These are phyloP conservation scores for Lethrus apterus DNA, from an alignment of 1,140 invertebrate genomes.

Conservation along the genomic window DNA sequence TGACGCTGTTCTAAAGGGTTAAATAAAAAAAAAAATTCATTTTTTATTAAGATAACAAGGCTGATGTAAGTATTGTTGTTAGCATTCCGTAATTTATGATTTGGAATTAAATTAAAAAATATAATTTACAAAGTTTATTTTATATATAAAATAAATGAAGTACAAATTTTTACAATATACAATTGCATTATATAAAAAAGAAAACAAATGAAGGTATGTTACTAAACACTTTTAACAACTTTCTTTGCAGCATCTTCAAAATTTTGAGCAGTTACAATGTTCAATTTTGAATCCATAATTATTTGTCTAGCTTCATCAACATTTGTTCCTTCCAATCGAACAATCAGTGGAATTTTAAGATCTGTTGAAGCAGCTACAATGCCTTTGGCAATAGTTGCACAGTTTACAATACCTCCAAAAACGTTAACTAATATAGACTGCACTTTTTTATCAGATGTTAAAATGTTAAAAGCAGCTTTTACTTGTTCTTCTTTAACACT, in stretches of 20 bases:
- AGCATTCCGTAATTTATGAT: no score
- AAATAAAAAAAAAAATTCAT: no score
- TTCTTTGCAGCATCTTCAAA: slow-evolving; percentile 89
- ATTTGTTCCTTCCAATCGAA: slow-evolving; percentile 85
- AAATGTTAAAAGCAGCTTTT: slow-evolving; percentile 90
- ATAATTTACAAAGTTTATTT: no score
- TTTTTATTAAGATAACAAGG: no score
- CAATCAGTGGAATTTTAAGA: slow-evolving; percentile 78
- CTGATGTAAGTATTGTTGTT: no score
- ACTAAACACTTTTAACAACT: slow-evolving; percentile 52
- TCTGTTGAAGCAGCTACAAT: slow-evolving; percentile 78
- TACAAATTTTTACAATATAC: no score
- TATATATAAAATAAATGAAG: no score
- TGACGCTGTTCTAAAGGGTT: no score
- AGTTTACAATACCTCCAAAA: slow-evolving; percentile 99
- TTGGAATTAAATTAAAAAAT: no score
- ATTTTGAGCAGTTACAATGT: slow-evolving; percentile 73
- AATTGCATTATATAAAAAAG: no score
- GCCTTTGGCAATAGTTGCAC: slow-evolving; percentile 92
- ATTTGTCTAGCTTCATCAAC: slow-evolving; percentile 57
- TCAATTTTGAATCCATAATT: slow-evolving; percentile 72
- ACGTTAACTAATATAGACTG: slow-evolving; percentile 97
- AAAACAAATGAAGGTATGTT: no score
- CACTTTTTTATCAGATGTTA: slow-evolving; percentile 84
- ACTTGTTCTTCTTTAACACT: slow-evolving; percentile 89